These are phyloP conservation scores for Thermophis baileyi DNA, from an alignment of 2,113 vertebrate species.

Conservation along the genomic window DNA sequence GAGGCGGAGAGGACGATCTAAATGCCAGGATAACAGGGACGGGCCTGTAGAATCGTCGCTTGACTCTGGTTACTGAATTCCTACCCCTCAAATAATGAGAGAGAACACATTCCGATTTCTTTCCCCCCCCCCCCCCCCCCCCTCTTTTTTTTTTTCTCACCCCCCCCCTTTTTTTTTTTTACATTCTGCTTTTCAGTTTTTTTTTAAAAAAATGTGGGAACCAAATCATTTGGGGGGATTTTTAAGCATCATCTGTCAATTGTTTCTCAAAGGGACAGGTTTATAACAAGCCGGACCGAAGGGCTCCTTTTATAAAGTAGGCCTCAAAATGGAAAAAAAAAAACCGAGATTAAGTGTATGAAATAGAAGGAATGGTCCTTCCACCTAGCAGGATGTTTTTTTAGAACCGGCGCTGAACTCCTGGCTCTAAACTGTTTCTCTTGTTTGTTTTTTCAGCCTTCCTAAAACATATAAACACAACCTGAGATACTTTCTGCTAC, in stretches of 20 bases:
- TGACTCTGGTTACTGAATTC: not conserved
- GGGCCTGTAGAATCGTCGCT: not conserved
- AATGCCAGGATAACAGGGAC: not conserved
- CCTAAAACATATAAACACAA: not conserved
- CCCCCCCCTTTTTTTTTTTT: too few species aligned
- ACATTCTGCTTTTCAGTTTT: not conserved
- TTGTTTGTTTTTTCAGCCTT: not conserved
- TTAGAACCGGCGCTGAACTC: not conserved
- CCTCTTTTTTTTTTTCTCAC: too few species aligned
- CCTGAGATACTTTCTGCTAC: not conserved
- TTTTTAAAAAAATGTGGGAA: not conserved
- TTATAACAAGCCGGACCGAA: not conserved
- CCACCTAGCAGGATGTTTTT: not conserved
- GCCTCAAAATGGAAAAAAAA: not conserved
- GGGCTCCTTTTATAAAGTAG: not conserved
- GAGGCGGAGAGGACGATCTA: not conserved
- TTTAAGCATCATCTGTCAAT: not conserved
- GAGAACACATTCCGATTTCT: not conserved
- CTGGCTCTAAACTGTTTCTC: not conserved
- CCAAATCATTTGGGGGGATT: not conserved
- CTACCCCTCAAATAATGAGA: not conserved
- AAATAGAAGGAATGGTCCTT: not conserved
- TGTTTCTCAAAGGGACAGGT: not conserved
- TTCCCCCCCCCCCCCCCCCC: accelerated
- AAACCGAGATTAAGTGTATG: not conserved